These are phyloP conservation scores for Falco novaeseelandiae DNA, from an alignment of 2,797 vertebrate species.

Conservation along the genomic window DNA sequence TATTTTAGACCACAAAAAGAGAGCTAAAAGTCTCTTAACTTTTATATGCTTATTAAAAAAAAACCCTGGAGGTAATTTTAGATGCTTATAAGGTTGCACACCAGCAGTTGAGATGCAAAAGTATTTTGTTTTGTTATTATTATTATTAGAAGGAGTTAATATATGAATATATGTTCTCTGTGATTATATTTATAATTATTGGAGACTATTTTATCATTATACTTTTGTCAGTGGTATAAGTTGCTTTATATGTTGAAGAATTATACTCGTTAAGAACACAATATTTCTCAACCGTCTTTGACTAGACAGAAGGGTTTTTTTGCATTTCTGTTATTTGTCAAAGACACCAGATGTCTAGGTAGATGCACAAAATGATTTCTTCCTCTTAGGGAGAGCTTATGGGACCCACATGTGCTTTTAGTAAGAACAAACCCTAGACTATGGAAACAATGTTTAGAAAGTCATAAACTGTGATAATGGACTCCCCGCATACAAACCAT, in stretches of 20 bases:
- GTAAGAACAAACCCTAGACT: background rate
- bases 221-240: background rate
- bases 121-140: background rate
- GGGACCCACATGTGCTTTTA: background rate
- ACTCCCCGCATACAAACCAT: rapidly evolving
- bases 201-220: background rate
- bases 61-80: rapidly evolving
- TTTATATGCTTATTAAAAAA: background rate
- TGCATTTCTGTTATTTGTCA: background rate
- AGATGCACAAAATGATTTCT: background rate
- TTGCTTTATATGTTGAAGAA: background rate
- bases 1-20: background rate
- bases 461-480: background rate
- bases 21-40: background rate
- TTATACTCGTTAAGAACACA: background rate
- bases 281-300: background rate
- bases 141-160: background rate
- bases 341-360: background rate
- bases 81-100: background rate
- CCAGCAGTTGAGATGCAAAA: background rate
- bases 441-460: background rate
- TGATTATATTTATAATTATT: background rate
- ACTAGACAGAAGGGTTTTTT: background rate
- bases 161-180: background rate
- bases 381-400: background rate